Percentiles rank a stretch among this genome's conserved stretches.
phyloP scores from a whole-genome alignment of 2,888 invertebrate genomes.

The Nomada hirtipes region DNA sequence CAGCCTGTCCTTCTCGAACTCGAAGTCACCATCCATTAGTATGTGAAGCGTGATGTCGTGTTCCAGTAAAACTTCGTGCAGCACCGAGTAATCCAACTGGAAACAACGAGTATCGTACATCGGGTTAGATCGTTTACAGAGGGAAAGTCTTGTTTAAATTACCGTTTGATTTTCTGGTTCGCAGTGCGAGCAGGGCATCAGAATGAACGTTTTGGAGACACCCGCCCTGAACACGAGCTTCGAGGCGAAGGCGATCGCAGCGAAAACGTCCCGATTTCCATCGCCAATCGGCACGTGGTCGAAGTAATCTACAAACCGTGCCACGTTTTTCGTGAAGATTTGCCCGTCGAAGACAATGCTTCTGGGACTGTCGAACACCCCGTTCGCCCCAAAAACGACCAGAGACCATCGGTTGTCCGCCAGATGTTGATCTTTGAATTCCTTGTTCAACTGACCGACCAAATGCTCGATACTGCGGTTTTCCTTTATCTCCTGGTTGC shows the following conservation, averaged over 20 bases:
- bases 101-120: neutral
- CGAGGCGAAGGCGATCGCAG: conserved; percentile 90
- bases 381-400: conserved; percentile 92
- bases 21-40: conserved; percentile 92
- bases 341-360: conserved; percentile 90
- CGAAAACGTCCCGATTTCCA: conserved; percentile 90
- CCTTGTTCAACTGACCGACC: conserved; percentile 88
- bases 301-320: conserved; percentile 87
- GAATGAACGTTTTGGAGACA: conserved; percentile 92
- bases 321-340: conserved; percentile 87
- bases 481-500: conserved; percentile 90
- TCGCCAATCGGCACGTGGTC: conserved; percentile 89
- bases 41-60: conserved; percentile 93
- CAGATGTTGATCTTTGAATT: conserved; percentile 87
- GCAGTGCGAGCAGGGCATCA: conserved; percentile 93
- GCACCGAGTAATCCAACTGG: conserved; percentile 92
- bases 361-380: conserved; percentile 90
- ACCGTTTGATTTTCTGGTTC: conserved; percentile 89
- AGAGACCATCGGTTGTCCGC: conserved; percentile 92
- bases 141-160: conserved; percentile 70
- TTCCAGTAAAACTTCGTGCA: conserved; percentile 92
- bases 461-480: conserved; percentile 90
- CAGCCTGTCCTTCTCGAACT: conserved; percentile 89
- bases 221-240: conserved; percentile 92
- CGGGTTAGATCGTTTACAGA: neutral